Evolutionary conservation across 2,888 invertebrate genomes (phyloP), one percentile per base, ranked within the genome.

Genomic region (Eretmocerus hayati): DNA sequence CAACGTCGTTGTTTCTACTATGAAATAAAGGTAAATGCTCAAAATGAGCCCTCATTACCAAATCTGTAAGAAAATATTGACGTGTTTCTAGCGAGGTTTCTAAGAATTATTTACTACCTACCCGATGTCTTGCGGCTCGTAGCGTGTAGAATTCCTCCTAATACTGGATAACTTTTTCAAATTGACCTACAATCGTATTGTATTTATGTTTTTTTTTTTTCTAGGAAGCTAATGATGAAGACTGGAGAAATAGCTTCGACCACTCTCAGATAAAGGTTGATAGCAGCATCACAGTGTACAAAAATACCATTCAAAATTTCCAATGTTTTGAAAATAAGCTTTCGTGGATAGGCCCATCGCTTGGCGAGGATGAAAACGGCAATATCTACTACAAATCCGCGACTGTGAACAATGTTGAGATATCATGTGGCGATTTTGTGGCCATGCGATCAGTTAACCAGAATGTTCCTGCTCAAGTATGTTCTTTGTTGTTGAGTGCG

Each of bases 371-470:
- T 52, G 73, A 77, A 36, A 76, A 75, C 6, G 77, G 75, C 59
- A 68, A 64, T 42, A 67, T 54, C 5, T 78, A 66, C 60, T 78
- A 75, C 53, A 55, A 55, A 48, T 63, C 60, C 6, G 61, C 59
- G 4, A 50, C 53, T 32, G 60, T 71, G 46, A 74, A 69, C 36
- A 77, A 75, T 39, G 75, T 77, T 23, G 73, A 74, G 60, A 72
- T 85, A 2, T 63, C 71, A 43, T 62, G 75, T 39, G 84, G 84
- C 9, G 86, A 88, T 62, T 85, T 75, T 69, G 84, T 89, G 4
- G 79, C 84, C 69, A 77, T 88, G 8, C 81, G 83, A 64, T 81
- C 85, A 0, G 78, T 80, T 20, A 80, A 82, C 64, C 72, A 81
- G 0, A 75, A 77, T 40, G 77, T 79, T 44, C 82, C 85, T 1